Evolutionary conservation across 2,888 invertebrate species (phyloP), one percentile per base, ranked within the genome.

Genomic region (Eupsilia transversa): DNA sequence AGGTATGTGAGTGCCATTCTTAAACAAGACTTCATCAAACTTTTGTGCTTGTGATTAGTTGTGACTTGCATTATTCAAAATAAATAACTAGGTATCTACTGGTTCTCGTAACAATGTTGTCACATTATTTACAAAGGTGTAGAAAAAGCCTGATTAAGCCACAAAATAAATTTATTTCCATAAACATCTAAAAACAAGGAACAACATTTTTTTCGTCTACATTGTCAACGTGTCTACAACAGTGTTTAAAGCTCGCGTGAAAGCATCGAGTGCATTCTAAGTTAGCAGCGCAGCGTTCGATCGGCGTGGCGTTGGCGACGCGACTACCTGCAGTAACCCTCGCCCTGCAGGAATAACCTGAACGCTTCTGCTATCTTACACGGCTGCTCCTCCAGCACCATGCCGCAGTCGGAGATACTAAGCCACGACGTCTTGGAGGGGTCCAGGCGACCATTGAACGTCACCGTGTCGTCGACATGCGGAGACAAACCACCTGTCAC

Each of bases 381-480:
- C 59, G 99, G 99, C 94, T 99, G 99, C 94, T 99, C 99, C 96
- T 99, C 99, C 90, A 99, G 96, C 12, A 99, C 99, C 98, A 99
- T 98, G 81, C 99, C 99, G 93, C 99, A 99, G 94, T 99, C 99
- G 46, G 99, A 99, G 89, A 99, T 98, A 98, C 99, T 99, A 97
- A 99, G 98, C 99, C 99, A 99, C 66, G 99, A 99, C 54, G 99
- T 99, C 94, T 98, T 99, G 80, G 98, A 97, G 23, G 99, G 99
- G 94, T 99, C 99, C 93, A 99, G 97, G 74, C 99, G 97, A 59
- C 99, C 98, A 93, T 99, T 99, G 94, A 99, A 98, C 68, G 99
- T 99, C 59, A 99, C 99, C 14, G 99, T 99, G 91, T 99, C 99
- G 83, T 99, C 99, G 72, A 99, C 98, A 93, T 99, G 99, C 1